Evolutionary conservation across 2,888 invertebrate species (phyloP).

Genomic region (Blastobasis adustella): DNA sequence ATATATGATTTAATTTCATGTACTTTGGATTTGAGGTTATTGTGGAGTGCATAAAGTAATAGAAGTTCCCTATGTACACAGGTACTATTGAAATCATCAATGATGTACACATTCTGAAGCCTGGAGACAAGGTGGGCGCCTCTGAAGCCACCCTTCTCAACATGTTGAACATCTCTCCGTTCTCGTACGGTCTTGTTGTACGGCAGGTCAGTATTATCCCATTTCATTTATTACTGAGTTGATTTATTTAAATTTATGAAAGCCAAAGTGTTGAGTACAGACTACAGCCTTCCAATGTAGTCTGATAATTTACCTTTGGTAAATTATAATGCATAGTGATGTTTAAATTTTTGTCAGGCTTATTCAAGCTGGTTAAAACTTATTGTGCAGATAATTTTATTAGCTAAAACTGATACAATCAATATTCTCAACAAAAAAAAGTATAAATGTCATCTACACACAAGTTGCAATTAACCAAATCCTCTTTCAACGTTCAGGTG

Average conservation of each 20-base stretch:
- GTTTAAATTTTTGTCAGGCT: constrained; percentile 3
- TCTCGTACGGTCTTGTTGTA: constrained; percentile 97
- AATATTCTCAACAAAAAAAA: no score
- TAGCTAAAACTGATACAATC: no score
- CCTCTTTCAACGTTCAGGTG: constrained; percentile 67
- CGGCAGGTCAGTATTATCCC: constrained; percentile 76
- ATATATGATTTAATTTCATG: not conserved
- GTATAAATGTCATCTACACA: no score
- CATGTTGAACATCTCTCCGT: constrained; percentile 99
- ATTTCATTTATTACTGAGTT: not conserved
- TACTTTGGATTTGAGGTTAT: not conserved
- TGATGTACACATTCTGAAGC: constrained; percentile 92
- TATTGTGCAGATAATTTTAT: constrained; percentile 12
- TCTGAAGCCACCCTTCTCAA: constrained; percentile 98
- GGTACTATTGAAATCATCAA: constrained; percentile 99
- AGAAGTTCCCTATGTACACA: constrained; percentile 15
- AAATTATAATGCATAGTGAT: constrained; percentile 32
- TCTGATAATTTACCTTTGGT: constrained; percentile 70
- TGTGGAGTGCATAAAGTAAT: no score
- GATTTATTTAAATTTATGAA: no score
- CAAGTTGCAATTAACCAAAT: no score
- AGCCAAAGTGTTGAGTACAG: constrained; percentile 72
- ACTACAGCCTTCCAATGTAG: constrained; percentile 34
- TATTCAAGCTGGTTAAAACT: no score
- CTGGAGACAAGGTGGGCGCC: constrained; percentile 98